Conservation (phyloP, 2,797 vertebrate species). For the Pangasius sanitwongsei region DNA sequence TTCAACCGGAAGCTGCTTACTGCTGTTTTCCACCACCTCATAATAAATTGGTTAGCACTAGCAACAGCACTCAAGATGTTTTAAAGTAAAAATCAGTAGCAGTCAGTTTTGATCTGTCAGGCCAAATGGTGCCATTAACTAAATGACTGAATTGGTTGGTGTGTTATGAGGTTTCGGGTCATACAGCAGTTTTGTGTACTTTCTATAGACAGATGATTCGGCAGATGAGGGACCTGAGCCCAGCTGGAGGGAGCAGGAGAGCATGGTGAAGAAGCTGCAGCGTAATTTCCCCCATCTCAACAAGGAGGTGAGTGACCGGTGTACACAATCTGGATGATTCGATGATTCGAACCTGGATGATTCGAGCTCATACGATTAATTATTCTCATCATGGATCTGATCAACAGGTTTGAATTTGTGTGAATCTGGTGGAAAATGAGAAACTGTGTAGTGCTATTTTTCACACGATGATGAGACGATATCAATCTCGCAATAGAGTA, state of each 20-base stretch:
- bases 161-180: neutral
- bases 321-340: neutral
- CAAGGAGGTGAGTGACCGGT: slow-evolving; percentile 75
- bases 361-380: neutral
- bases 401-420: neutral
- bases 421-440: neutral
- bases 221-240: slow-evolving; percentile 70
- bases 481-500: too few relatives aligned
- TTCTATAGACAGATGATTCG: slow-evolving; percentile 70
- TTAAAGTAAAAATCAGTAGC: slow-evolving; percentile 8
- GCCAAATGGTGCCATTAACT: neutral
- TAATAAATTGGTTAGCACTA: neutral
- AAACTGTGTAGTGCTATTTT: neutral
- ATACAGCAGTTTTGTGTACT: slow-evolving; percentile 13
- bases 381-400: neutral
- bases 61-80: neutral
- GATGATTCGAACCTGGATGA: too few relatives aligned
- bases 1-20: neutral
- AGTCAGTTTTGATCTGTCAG: neutral
- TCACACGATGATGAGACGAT: neutral
- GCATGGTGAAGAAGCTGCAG: slow-evolving; percentile 79
- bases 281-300: slow-evolving; percentile 78
- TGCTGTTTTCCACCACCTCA: neutral
- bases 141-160: neutral
- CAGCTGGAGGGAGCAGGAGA: slow-evolving; percentile 79